A percentile compares a stretch with the other conserved stretches of the same genome.
These are phyloP conservation scores for Brachyhypopomus occidentalis DNA, from an alignment of 2,113 vertebrate species.

Conservation along the genomic window DNA sequence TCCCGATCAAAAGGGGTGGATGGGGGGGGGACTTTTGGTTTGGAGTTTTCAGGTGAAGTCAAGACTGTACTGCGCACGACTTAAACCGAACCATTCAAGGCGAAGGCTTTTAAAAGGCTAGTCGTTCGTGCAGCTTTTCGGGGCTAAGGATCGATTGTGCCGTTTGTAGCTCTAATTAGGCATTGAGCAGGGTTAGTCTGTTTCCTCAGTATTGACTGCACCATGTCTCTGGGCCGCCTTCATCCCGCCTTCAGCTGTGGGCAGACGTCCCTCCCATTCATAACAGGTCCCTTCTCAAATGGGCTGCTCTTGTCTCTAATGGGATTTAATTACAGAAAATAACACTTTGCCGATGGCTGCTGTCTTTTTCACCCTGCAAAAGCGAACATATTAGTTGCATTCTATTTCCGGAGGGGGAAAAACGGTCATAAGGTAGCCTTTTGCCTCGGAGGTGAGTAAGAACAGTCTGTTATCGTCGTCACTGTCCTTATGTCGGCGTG, in stretches of 20 bases:
- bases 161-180: not conserved
- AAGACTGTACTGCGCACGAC: not conserved
- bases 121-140: not conserved
- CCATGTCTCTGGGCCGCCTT: not conserved
- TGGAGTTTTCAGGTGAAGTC: no score
- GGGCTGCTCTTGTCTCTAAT: not conserved
- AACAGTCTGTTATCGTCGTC: not conserved
- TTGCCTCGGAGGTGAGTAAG: not conserved
- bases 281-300: constrained; percentile 8
- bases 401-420: not conserved
- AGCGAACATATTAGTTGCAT: not conserved
- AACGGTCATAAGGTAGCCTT: not conserved
- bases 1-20: not conserved
- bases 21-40: not conserved
- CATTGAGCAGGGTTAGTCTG: not conserved
- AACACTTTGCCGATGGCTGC: constrained; percentile 5
- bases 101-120: not conserved
- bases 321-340: constrained; percentile 29
- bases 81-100: not conserved
- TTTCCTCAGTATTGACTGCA: not conserved
- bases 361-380: constrained; percentile 7
- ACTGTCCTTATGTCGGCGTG: not conserved
- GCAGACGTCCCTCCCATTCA: not conserved
- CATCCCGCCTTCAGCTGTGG: not conserved
- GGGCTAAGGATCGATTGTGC: not conserved